Evolutionary conservation across 2,888 invertebrate genomes (phyloP), one percentile per base, ranked within the genome.

Genomic region (Diachrysia chrysitis): DNA sequence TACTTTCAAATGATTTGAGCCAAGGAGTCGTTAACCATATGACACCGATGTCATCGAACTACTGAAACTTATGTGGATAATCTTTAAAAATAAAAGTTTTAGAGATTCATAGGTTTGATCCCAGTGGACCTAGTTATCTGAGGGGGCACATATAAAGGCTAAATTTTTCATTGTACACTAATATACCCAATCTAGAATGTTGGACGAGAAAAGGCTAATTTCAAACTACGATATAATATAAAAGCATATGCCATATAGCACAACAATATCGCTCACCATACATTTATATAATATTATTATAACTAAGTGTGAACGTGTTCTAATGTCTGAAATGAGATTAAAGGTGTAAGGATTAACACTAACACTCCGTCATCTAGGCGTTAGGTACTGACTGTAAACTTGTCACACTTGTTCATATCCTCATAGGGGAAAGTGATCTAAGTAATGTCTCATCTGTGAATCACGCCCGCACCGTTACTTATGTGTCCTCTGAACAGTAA

Each of bases 371-470:
- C n/a, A 6, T n/a, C n/a, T n/a, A 42, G n/a, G 42, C 6, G 14
- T 5, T 42, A 42, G 42, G n/a, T 42, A 42, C n/a, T 16, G n/a
- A n/a, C 5, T 6, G n/a, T 42, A 42, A n/a, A 5, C 42, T 7
- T 48, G 21, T 19, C 19, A 51, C 12, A 51, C 4, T 12, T 51
- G 21, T 12, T 21, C 48, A 51, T 12, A 51, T 19, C 48, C 19
- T 51, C 48, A 51, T 51, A 51, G 48, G 48, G 48, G 48, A 51
- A 19, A 51, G 48, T 10, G 48, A 21, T 51, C 48, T 51, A 51
- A 51, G 48, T 51, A 21, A 51, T 51, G 48, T 51, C 48, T 51
- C 48, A 51, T 14, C 12, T 51, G 21, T 51, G 48, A 51, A 21
- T 51, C 48, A 51, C 21, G 48, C 48, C 21, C 19, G 48, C 48